Base-by-base conservation (phyloP, 2,797 vertebrate species). In the Melopsittacus undulatus region DNA sequence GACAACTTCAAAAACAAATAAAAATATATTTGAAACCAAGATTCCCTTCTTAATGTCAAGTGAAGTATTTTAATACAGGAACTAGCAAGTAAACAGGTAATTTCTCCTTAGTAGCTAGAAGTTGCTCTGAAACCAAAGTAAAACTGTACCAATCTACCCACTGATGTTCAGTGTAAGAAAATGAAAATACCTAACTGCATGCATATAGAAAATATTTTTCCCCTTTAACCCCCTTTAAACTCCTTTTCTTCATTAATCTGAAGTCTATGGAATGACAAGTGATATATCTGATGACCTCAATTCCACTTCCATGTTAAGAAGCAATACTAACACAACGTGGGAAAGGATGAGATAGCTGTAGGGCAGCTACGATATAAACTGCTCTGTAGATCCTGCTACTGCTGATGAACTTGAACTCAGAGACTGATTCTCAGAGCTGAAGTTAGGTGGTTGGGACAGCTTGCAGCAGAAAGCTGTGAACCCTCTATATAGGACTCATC, bases 361-460 rank as follows among this genome's bases (percentile, higher is more conserved):
- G 1, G 2, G 5, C 11, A 83, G 68, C 16, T 3, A 1, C 34
- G 11, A 48, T n/a, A 64, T 7, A 56, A 83, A 88, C 10, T 20
- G 24, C n/a, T 15, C 43, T 49, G 48, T n/a, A 46, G 66, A 91
- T 80, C 24, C 14, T 62, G 52, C 21, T 17, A 18, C 22, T n/a
- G 16, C 32, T 34, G 59, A 59, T 6, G 20, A 76, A 64, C 52
- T 52, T 30, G 56, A n/a, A 61, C 17, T 36, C 20, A 6, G n/a
- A 23, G 19, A 23, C 24, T 16, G 21, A 64, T 11, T 83, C 19
- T 20, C 34, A 87, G 36, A 89, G 40, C 20, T 68, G 43, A 77
- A 45, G 38, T 40, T 46, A 29, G 0, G 2, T 45, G 0, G 2
- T 29, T 75, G 64, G 21, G 46, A 36, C 1, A 6, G 4, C 46